Base-by-base conservation (phyloP, 2,888 invertebrate species). In the Mythimna loreyi region DNA sequence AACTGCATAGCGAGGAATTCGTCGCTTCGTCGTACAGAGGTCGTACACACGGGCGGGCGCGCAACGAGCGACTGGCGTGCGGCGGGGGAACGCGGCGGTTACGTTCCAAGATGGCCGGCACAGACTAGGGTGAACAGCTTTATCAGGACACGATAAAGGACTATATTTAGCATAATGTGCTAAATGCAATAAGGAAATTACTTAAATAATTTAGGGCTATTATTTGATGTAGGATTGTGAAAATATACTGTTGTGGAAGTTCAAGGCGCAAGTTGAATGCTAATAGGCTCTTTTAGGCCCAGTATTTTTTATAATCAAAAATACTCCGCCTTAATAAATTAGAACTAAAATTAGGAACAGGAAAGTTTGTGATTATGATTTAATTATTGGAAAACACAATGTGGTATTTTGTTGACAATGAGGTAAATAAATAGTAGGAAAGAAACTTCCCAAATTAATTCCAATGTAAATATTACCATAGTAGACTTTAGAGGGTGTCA, bases 41-140 rank as follows among this genome's bases (percentile, higher is more conserved):
- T 77, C 80, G 88, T 90, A 86, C 82, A 89, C 85, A 89, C 90
- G 86, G 85, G 87, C 92, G 90, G 87, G 93, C 93, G 90, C 86
- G 86, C 88, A 90, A 84, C 89, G 91, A 88, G 90, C 91, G 92
- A 94, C 95, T 94, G 94, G 90, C 94, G 94, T 67, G 75, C 73
- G 84, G 86, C 90, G 87, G 87, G 87, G 88, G 90, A 90, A 91
- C 92, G 93, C 92, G 74, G 92, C 93, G 91, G 90, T 90, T 90
- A 80, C 84, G 85, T 88, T 88, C 83, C 91, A 94, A 93, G 88
- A 94, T 95, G 94, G 90, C 90, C 78, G 89, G 30, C 64, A 23
- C 61, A 49, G 56, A 53, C 82, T 90, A 90, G 89, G 89, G 87
- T 91, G 86, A 64, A 89, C 85, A 85, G 50, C 59, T 59, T 73